phyloP scores from a whole-genome alignment of 1,140 invertebrate species.

The Hylaeus anthracinus region DNA sequence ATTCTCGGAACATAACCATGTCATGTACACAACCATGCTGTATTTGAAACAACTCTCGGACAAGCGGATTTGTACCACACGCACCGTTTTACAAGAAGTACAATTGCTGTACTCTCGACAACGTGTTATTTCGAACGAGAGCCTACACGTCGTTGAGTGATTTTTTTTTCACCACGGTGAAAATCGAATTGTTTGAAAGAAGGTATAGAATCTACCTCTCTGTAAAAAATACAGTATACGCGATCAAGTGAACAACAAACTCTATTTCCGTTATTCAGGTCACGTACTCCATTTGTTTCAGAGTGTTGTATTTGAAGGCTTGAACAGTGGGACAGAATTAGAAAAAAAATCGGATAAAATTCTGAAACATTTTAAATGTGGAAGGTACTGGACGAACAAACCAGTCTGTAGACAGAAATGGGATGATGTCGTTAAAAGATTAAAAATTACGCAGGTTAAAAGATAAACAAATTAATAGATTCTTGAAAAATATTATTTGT shows the following conservation, averaged over 20 bases:
- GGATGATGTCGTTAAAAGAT: too few relatives aligned
- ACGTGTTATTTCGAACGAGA: slow-evolving; percentile 4
- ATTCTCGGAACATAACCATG: too few relatives aligned
- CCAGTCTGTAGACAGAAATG: too few relatives aligned
- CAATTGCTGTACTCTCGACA: background rate
- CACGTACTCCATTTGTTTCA: slow-evolving; percentile 15
- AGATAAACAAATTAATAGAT: too few relatives aligned
- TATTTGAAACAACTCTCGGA: background rate
- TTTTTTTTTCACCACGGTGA: slow-evolving; percentile 18
- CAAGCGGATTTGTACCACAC: slow-evolving; percentile 22
- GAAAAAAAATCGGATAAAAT: too few relatives aligned
- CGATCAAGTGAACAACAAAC: slow-evolving; percentile 31
- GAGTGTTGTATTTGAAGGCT: background rate
- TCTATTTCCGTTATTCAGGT: slow-evolving; percentile 18
- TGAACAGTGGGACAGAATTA: too few relatives aligned
- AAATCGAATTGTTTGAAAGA: slow-evolving; percentile 18
- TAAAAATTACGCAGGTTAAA: too few relatives aligned
- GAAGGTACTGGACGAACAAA: too few relatives aligned
- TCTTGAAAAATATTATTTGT: too few relatives aligned
- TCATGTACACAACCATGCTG: background rate
- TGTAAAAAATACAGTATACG: slow-evolving; percentile 15
- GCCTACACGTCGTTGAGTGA: background rate
- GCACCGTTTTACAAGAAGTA: slow-evolving; percentile 14
- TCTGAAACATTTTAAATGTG: too few relatives aligned
- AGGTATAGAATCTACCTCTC: slow-evolving; percentile 10